Evolutionary conservation across 2,113 vertebrate species (phyloP).

Genomic region (Neolamprologus tretocephalus): DNA sequence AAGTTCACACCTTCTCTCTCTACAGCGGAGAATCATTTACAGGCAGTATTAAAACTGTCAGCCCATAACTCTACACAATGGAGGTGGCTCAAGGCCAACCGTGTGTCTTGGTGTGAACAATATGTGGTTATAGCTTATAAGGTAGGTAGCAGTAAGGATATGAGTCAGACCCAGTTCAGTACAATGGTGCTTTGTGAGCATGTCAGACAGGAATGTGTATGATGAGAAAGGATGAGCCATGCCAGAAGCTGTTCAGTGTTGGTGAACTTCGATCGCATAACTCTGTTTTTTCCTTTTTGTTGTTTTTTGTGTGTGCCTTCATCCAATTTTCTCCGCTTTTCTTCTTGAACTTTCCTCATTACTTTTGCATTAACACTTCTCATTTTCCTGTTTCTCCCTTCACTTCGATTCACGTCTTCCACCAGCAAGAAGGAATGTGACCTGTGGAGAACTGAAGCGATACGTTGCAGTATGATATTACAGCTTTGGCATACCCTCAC

Average conservation of each 20-base stretch:
- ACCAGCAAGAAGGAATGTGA: slow-evolving; percentile 41
- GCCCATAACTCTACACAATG: slow-evolving; percentile 47
- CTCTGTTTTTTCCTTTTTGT: not conserved
- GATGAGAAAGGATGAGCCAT: slow-evolving; percentile 42
- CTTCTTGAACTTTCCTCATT: not conserved
- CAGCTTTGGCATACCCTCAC: slow-evolving; percentile 41
- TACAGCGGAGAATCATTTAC: slow-evolving; percentile 47
- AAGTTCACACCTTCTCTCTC: slow-evolving; percentile 40
- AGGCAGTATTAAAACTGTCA: slow-evolving; percentile 53
- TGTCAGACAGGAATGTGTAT: slow-evolving; percentile 59
- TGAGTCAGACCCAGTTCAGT: slow-evolving; percentile 37
- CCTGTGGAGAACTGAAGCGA: slow-evolving; percentile 10
- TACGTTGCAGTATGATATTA: slow-evolving; percentile 46
- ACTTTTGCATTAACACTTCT: not conserved
- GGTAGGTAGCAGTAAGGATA: slow-evolving; percentile 25
- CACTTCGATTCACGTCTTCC: not conserved
- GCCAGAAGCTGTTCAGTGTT: slow-evolving; percentile 30
- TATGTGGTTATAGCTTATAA: not conserved
- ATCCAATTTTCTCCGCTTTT: not conserved
- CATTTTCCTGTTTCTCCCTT: not conserved
- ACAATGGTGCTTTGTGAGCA: slow-evolving; percentile 57
- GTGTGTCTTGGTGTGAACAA: not conserved
- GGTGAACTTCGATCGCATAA: not conserved
- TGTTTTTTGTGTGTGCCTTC: not conserved
- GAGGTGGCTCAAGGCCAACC: slow-evolving; percentile 47